Evolutionary conservation across 2,797 vertebrate genomes (phyloP).

Genomic region (Myoxocephalus aenaeus): DNA sequence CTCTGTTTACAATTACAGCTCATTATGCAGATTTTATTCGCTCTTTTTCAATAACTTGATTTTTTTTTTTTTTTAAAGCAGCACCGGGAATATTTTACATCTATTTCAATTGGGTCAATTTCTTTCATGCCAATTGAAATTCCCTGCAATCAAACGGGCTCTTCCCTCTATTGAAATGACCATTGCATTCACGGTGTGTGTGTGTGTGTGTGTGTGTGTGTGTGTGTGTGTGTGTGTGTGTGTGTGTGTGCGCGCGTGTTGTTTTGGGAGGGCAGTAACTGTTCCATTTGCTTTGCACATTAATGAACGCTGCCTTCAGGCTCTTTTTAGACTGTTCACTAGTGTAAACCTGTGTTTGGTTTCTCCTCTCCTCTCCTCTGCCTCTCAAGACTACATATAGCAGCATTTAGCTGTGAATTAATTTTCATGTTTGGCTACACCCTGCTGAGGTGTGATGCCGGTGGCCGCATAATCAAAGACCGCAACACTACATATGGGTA

Average conservation of each 20-base stretch:
- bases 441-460: slow-evolving; percentile 84
- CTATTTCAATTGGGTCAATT: slow-evolving; percentile 59
- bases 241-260: slow-evolving; percentile 15
- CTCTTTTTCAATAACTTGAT: slow-evolving; percentile 63
- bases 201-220: background rate
- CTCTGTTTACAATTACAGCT: slow-evolving; percentile 64
- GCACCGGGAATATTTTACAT: slow-evolving; percentile 69
- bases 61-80: slow-evolving; percentile 64
- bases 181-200: slow-evolving; percentile 1
- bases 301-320: slow-evolving; percentile 78
- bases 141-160: slow-evolving; percentile 49
- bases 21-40: slow-evolving; percentile 75
- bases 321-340: slow-evolving; percentile 67
- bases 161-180: slow-evolving; percentile 44
- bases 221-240: background rate
- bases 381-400: slow-evolving; percentile 79
- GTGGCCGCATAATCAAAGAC: slow-evolving; percentile 81
- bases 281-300: slow-evolving; percentile 76
- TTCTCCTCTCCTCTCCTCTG: slow-evolving; percentile 67
- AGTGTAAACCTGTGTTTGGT: slow-evolving; percentile 79
- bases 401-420: slow-evolving; percentile 86
- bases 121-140: slow-evolving; percentile 54
- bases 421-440: slow-evolving; percentile 86
- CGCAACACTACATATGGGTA: slow-evolving; percentile 79
- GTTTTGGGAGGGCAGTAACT: slow-evolving; percentile 32